These are phyloP conservation scores for Dendroctonus valens DNA, from an alignment of 1,140 invertebrate species.

Conservation along the genomic window DNA sequence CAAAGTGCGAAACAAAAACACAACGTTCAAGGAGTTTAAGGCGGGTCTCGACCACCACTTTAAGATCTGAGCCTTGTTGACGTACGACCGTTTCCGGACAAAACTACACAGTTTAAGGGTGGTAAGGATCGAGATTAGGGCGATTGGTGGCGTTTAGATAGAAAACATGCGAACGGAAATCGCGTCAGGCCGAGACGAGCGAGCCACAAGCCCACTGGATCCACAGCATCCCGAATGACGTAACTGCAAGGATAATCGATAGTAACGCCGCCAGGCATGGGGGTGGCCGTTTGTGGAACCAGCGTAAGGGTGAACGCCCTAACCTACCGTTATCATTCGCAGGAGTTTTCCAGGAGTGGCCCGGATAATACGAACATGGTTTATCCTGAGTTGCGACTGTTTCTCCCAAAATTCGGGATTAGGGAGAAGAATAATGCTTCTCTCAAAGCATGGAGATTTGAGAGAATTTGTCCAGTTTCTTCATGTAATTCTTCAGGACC, in stretches of 20 bases:
- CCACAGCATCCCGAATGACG: constrained; percentile 49
- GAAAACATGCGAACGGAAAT: constrained; percentile 16
- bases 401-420: too few relatives aligned
- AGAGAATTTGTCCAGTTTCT: too few relatives aligned
- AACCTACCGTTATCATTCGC: constrained; percentile 35
- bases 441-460: too few relatives aligned
- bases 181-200: constrained; percentile 25
- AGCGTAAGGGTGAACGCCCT: constrained; percentile 49
- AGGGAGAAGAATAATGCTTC: too few relatives aligned
- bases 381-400: too few relatives aligned
- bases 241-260: constrained; percentile 49
- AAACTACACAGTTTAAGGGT: background rate
- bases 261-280: constrained; percentile 44
- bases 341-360: constrained; percentile 25
- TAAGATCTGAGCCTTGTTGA: background rate
- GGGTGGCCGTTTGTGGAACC: constrained; percentile 38
- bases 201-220: constrained; percentile 39
- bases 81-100: constrained; percentile 1
- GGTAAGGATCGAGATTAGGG: constrained; percentile 6
- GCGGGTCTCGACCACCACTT: constrained; percentile 22
- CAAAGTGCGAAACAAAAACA: constrained; percentile 24
- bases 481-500: too few relatives aligned
- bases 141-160: constrained; percentile 3
- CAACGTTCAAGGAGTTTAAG: constrained; percentile 21
- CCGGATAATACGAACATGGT: constrained; percentile 14